Base-by-base conservation (phyloP, 2,113 vertebrate genomes). In the Gallinago jamesoni region DNA sequence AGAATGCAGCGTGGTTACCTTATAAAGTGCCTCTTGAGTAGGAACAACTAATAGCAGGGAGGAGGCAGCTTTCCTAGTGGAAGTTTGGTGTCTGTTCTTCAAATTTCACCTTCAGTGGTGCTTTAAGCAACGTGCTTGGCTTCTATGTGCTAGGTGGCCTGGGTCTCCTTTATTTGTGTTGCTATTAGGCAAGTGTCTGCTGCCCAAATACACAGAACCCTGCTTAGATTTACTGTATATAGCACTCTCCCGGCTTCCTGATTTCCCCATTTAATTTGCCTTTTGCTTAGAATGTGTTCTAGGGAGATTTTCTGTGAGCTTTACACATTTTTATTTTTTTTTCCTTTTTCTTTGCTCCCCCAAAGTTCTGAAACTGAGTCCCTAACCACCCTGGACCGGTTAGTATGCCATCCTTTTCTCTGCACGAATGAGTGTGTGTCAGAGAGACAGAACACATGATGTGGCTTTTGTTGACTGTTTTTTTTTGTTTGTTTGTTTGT, bases 281-380 rank as follows among this genome's bases (percentile, higher is more conserved):
- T 94, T 97, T 97, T 97, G 97, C 96, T 97, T 98, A 98, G 93
- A 96, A 93, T 97, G 87, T 98, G 92, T 97, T 97, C 73, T 95
- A 97, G 96, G 82, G 94, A 97, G 74, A 97, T 98, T 98, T 98
- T 99, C 98, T 98, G 97, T 98, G 98, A 98, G 97, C 98, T 98
- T 98, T 96, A 98, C 98, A 97, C 93, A 81, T 86, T 83, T 97
- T 97, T 97, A 22, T 55, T 75, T 66, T 94, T 96, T 95, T 97
- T 98, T 95, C 96, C 87, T 94, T 97, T 99, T 99, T 99, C 98
- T 98, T 99, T 99, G 98, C 98, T 98, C 98, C 98, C 99, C 98
- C 98, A 98, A 99, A 99, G 99, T 99, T 99, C 99, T 99, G 99
- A 99, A 98, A 99, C 99, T 99, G 99, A 99, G 99, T 99, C 99